A percentile compares a stretch with the other conserved stretches of the same genome.
These are phyloP conservation scores for Chelonus formosanus DNA, from an alignment of 2,888 invertebrate species.

Conservation along the genomic window DNA sequence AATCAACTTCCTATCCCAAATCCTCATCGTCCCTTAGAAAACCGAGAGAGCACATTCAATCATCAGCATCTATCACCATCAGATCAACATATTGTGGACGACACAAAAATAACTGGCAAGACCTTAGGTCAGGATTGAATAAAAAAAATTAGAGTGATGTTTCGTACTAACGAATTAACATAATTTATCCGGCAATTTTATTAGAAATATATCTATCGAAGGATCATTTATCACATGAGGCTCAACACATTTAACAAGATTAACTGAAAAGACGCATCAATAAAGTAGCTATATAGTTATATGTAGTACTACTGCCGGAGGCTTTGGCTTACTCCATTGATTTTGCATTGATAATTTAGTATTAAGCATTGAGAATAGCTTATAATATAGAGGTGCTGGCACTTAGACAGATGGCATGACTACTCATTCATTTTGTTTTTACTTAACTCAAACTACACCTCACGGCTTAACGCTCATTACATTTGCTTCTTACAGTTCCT, in stretches of 20 bases:
- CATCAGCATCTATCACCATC: conserved; percentile 36
- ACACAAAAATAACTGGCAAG: conserved; percentile 38
- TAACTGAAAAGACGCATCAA: conserved; percentile 20
- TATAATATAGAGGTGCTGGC: conserved; percentile 31
- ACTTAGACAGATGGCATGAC: conserved; percentile 28
- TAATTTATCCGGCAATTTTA: conserved; percentile 19
- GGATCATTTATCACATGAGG: conserved; percentile 18
- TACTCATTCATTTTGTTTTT: conserved; percentile 31
- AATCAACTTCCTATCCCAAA: conserved; percentile 47
- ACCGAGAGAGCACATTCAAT: conserved; percentile 15
- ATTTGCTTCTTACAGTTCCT: conserved; percentile 46
- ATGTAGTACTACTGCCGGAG: conserved; percentile 19
- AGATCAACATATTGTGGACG: conserved; percentile 37
- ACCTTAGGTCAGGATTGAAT: conserved; percentile 42
- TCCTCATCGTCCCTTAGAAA: conserved; percentile 45
- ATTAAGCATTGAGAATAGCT: conserved; percentile 7
- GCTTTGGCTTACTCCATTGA: conserved; percentile 33
- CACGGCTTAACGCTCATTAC: conserved; percentile 36
- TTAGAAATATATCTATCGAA: conserved; percentile 5
- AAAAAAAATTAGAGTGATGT: conserved; percentile 17
- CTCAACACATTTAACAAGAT: conserved; percentile 26
- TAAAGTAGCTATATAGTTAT: conserved; percentile 9
- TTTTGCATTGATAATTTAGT: conserved; percentile 32
- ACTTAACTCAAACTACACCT: neutral
- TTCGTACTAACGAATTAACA: conserved; percentile 37